A percentile compares a stretch with the other conserved stretches of the same genome.
Conservation (phyloP, 2,888 invertebrate species). For the Chymomyza amoena region DNA sequence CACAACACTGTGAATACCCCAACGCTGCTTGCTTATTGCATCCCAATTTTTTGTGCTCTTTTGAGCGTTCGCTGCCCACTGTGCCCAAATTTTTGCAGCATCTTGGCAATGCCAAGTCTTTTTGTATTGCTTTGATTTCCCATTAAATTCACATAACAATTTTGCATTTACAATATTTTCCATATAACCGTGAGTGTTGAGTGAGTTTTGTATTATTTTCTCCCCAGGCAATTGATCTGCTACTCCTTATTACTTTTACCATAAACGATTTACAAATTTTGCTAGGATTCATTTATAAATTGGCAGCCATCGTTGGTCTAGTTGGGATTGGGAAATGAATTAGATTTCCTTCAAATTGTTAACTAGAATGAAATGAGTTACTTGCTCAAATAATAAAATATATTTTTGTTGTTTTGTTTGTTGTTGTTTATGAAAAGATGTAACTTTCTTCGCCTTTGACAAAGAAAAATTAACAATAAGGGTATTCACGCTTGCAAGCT, state of each 20-base stretch:
- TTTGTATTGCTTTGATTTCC: neutral
- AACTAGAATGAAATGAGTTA: too few species aligned
- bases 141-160: constrained; percentile 1
- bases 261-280: neutral
- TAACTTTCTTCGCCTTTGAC: too few species aligned
- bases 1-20: too few species aligned
- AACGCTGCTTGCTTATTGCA: neutral
- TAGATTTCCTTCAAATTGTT: too few species aligned
- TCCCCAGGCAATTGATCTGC: neutral
- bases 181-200: neutral
- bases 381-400: too few species aligned
- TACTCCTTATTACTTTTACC: neutral
- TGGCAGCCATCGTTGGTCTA: neutral
- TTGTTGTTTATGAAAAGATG: too few species aligned
- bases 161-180: neutral
- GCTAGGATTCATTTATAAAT: neutral
- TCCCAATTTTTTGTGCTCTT: neutral
- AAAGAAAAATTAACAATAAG: too few species aligned
- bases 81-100: neutral
- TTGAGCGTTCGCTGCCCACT: neutral
- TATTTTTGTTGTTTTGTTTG: too few species aligned
- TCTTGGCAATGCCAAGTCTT: neutral
- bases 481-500: too few species aligned
- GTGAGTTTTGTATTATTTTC: neutral
- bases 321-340: neutral